Percentiles rank a stretch among this genome's conserved stretches.
These are phyloP conservation scores for Bombylius discolor DNA, from an alignment of 2,888 invertebrate genomes.

Conservation along the genomic window DNA sequence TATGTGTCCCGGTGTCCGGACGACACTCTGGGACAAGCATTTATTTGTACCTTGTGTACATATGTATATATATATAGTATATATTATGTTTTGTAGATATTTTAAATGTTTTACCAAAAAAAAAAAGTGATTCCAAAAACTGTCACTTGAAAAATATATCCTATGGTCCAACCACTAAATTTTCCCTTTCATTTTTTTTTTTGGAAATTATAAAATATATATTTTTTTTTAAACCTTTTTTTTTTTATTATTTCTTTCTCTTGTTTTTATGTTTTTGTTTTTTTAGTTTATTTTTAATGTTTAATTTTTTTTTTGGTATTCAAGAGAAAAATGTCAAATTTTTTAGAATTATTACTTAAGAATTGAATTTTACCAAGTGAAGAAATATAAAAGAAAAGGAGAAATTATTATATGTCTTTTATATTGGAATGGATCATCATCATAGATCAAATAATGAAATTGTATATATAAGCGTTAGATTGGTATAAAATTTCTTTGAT, in stretches of 20 bases:
- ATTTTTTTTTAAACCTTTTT: not conserved
- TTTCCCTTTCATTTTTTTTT: too few species aligned
- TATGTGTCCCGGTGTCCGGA: not conserved
- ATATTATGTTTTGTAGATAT: not conserved
- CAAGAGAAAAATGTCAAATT: slow-evolving; percentile 6
- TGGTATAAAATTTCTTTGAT: too few species aligned
- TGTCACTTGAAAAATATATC: slow-evolving; percentile 22
- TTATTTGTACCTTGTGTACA: too few species aligned
- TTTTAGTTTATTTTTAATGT: not conserved
- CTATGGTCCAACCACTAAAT: slow-evolving; percentile 18
- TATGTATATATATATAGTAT: not conserved
- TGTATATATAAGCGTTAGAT: too few species aligned
- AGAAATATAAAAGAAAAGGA: not conserved
- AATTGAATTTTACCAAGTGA: not conserved
- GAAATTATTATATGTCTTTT: not conserved
- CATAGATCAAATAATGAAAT: too few species aligned
- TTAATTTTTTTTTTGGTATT: not conserved
- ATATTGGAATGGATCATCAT: too few species aligned
- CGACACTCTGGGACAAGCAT: not conserved
- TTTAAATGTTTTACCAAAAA: not conserved
- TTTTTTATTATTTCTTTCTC: slow-evolving; percentile 5
- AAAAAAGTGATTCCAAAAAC: slow-evolving; percentile 16
- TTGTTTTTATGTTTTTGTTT: slow-evolving; percentile 9
- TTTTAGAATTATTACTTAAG: slow-evolving; percentile 5
- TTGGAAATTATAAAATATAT: not conserved